These are phyloP conservation scores for Harpagus bidentatus DNA, from an alignment of 2,113 vertebrate genomes.

Conservation along the genomic window DNA sequence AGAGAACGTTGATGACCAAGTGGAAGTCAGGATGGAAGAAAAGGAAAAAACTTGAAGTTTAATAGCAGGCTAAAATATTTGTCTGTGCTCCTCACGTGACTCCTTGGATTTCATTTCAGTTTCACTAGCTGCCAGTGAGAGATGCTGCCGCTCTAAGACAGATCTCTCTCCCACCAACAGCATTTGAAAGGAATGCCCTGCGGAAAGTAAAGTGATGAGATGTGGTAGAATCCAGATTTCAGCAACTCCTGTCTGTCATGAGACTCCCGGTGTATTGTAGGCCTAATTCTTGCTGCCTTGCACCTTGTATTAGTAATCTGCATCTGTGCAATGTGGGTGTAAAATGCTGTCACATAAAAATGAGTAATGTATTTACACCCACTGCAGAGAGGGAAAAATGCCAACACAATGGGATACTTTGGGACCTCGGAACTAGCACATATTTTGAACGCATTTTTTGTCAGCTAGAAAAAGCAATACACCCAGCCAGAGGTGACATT, in stretches of 20 bases:
- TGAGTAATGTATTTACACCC: neutral
- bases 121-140: neutral
- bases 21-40: neutral
- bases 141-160: neutral
- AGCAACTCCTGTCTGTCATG: neutral
- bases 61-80: neutral
- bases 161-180: neutral
- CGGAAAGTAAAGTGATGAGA: neutral
- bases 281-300: neutral
- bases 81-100: fast-evolving
- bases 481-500: neutral
- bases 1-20: neutral
- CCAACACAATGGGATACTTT: neutral
- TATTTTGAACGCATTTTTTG: neutral
- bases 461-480: neutral
- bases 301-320: neutral
- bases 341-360: neutral
- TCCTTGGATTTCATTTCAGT: neutral
- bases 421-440: fast-evolving
- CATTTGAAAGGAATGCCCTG: neutral
- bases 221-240: neutral
- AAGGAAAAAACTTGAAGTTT: neutral
- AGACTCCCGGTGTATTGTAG: neutral
- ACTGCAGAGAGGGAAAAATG: neutral
- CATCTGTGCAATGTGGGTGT: neutral